phyloP scores from a whole-genome alignment of 2,113 vertebrate genomes.

The Canis aureus region DNA sequence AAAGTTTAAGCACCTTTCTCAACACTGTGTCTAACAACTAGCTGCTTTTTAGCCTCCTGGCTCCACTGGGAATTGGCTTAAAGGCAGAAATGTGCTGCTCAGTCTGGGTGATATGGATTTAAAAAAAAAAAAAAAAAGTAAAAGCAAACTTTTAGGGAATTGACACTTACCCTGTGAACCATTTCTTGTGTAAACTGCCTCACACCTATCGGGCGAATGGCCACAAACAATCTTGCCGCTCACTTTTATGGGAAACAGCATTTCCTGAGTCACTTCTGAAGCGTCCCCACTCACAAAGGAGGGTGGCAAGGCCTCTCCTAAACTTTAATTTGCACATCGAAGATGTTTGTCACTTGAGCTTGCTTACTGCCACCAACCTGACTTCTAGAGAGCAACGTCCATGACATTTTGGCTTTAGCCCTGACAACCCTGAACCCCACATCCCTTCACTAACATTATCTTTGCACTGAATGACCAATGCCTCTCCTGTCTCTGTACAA shows the following conservation, averaged over 20 bases:
- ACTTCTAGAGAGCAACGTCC: neutral
- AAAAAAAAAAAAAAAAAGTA: neutral
- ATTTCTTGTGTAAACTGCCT: neutral
- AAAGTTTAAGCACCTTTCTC: neutral
- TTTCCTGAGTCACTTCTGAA: conserved; percentile 1
- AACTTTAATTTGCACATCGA: neutral
- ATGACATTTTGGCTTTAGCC: neutral
- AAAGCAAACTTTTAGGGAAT: neutral
- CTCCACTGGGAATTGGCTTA: neutral
- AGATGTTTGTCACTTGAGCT: neutral
- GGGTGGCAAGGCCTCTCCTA: neutral
- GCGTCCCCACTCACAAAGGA: neutral
- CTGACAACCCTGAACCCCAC: neutral
- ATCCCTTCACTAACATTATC: neutral
- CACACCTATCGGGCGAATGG: neutral
- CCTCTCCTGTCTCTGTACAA: neutral
- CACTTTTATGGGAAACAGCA: neutral
- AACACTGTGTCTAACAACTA: neutral
- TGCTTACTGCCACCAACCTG: neutral
- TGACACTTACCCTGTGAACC: neutral
- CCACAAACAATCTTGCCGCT: neutral
- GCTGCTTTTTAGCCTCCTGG: neutral
- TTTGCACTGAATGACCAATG: too few relatives aligned
- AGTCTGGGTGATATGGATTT: neutral
- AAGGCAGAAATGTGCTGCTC: neutral